Conservation (phyloP, 2,797 vertebrate species). For the Graptemys geographica region DNA sequence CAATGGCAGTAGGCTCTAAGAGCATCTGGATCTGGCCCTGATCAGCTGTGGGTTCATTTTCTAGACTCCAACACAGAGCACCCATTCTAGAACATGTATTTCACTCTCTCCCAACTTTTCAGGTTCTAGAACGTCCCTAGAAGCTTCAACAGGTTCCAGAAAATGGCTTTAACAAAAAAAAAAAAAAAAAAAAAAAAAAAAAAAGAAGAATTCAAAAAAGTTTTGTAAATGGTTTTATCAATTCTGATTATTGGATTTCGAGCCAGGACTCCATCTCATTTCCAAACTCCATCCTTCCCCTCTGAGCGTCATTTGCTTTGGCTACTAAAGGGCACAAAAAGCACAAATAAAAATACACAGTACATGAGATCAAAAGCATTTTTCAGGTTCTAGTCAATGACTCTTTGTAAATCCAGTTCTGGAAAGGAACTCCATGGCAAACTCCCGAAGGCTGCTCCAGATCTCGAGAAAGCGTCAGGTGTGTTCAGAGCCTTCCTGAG, state of each 20-base stretch:
- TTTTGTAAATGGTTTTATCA: neutral
- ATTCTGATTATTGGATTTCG: conserved; percentile 36
- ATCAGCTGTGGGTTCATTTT: neutral
- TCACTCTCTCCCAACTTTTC: neutral
- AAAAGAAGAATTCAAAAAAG: neutral
- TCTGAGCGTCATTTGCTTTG: conserved; percentile 42
- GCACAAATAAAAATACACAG: neutral
- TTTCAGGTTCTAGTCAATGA: conserved; percentile 43
- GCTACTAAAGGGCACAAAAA: conserved; percentile 35
- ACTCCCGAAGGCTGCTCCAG: conserved; percentile 11
- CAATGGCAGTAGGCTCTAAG: conserved; percentile 27
- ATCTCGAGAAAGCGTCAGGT: conserved; percentile 7
- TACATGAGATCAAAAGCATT: conserved; percentile 33
- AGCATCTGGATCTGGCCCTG: neutral
- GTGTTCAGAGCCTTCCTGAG: conserved; percentile 49
- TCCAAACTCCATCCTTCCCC: conserved; percentile 6
- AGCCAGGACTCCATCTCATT: neutral
- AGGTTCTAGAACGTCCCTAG: neutral
- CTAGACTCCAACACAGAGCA: conserved; percentile 35
- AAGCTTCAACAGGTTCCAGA: conserved; percentile 26
- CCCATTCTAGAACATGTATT: conserved; percentile 31
- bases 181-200: neutral
- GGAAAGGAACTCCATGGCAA: conserved; percentile 15
- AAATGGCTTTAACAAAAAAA: neutral
- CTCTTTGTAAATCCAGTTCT: conserved; percentile 52